A percentile compares a stretch with the other conserved stretches of the same genome.
These are phyloP conservation scores for Tringa solitaria DNA, from an alignment of 2,113 vertebrate genomes.

Conservation along the genomic window DNA sequence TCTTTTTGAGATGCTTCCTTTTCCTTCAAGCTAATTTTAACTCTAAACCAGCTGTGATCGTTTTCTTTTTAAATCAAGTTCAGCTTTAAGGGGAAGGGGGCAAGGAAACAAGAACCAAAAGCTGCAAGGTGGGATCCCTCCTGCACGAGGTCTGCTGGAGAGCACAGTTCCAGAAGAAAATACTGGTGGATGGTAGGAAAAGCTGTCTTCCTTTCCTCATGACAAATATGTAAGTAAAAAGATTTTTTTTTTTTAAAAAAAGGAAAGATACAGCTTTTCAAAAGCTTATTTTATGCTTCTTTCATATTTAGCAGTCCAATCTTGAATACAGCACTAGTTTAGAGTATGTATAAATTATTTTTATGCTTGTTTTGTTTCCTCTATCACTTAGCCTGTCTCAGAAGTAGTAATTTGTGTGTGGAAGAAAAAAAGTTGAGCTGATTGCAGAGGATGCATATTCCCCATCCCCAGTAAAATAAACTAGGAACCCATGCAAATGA, in stretches of 20 bases:
- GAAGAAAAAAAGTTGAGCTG: conserved; percentile 5
- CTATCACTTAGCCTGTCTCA: background rate
- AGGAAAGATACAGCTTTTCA: background rate
- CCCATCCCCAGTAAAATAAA: conserved; percentile 23
- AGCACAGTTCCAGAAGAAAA: background rate
- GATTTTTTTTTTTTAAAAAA: background rate
- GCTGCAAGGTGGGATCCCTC: background rate
- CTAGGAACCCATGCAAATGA: conserved; percentile 61
- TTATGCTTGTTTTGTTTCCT: background rate
- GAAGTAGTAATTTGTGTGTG: background rate
- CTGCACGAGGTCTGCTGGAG: background rate
- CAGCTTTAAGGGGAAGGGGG: background rate
- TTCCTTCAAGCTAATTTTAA: background rate
- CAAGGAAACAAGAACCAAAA: background rate
- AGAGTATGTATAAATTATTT: background rate
- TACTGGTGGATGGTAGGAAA: background rate
- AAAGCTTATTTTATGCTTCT: background rate
- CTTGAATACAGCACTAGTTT: background rate
- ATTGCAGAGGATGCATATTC: background rate
- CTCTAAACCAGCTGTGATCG: background rate
- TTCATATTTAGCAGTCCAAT: background rate
- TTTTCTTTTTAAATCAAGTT: conserved; percentile 17
- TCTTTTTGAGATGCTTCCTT: background rate
- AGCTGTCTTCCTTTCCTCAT: background rate
- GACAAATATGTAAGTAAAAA: background rate